Evolutionary conservation across 2,113 vertebrate genomes (phyloP), one percentile per base, ranked within the genome.

Genomic region (Siniperca knerii): DNA sequence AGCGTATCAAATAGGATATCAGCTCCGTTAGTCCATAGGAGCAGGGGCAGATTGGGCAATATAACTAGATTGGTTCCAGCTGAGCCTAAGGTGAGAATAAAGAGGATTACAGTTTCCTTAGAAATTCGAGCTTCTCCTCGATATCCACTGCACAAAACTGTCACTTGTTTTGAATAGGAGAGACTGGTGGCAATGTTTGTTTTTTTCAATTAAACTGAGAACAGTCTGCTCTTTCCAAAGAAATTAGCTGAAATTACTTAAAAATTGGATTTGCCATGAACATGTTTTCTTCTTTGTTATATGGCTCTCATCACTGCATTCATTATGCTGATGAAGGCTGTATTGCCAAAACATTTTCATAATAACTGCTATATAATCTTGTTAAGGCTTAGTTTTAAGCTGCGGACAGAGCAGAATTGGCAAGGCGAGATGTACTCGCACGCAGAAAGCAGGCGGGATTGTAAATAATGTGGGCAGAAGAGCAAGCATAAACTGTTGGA

Each of bases 1-100:
- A 69, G 77, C 61, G 7, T 77, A 80, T 74, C 77, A 3, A 90
- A 92, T 77, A 40, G 83, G 84, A 89, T 88, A 86, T 89, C 82
- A 21, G 81, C 58, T 75, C 80, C 5, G 55, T 76, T 33, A 61
- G 68, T 86, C 87, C 79, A 73, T 60, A 48, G 73, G 75, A 72
- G 61, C 70, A 8, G 37, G 50, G 79, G 29, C 81, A 84, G 83
- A 89, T 77, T 67, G 70, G 83, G 21, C 81, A 89, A 91, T 85
- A 79, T 64, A 65, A 46, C 76, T 46, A 40, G 79, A 92, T 87
- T 82, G 87, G 85, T 87, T 92, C 84, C 69, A 75, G 85, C 75
- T 88, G 67, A 77, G 87, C 84, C 83, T 68, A 25, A 80, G 62
- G 91, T 90, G 81, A 83, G 52, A 86, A 80, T 82, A 90, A 89